phyloP scores from a whole-genome alignment of 2,113 vertebrate species.

The Ancistrus triradiatus region DNA sequence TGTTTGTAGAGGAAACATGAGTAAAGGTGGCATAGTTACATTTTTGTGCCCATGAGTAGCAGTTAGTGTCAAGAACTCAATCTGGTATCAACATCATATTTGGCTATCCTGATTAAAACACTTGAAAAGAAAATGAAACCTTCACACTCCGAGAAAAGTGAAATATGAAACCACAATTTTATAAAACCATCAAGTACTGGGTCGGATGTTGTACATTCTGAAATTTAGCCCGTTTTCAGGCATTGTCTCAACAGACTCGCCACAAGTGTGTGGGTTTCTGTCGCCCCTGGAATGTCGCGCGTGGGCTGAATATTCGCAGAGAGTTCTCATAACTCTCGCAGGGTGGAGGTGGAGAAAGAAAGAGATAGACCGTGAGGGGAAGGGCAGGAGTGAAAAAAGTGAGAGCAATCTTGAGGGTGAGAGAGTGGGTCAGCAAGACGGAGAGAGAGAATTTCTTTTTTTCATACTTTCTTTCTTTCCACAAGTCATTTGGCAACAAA shows the following conservation, averaged over 20 bases:
- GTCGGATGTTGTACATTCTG: constrained; percentile 14
- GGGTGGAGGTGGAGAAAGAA: constrained; percentile 39
- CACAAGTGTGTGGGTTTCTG: constrained; percentile 60
- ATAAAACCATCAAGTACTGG: background rate
- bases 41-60: background rate
- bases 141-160: background rate
- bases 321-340: constrained; percentile 40
- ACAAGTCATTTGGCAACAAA: constrained; percentile 59
- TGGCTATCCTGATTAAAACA: background rate
- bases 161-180: background rate
- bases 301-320: constrained; percentile 68
- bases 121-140: background rate
- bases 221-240: constrained; percentile 23
- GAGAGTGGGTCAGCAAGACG: constrained; percentile 20
- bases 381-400: constrained; percentile 28
- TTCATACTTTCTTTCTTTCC: constrained; percentile 25
- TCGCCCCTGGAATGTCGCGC: constrained; percentile 60
- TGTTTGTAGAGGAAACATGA: background rate
- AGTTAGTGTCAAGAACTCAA: background rate
- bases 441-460: constrained; percentile 15
- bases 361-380: constrained; percentile 26
- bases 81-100: background rate
- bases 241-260: constrained; percentile 38
- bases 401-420: constrained; percentile 22
- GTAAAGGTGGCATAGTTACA: background rate